A percentile compares a stretch with the other conserved stretches of the same genome.
These are phyloP conservation scores for Xerus inauris DNA, from an alignment of 2,113 vertebrate genomes.

Conservation along the genomic window DNA sequence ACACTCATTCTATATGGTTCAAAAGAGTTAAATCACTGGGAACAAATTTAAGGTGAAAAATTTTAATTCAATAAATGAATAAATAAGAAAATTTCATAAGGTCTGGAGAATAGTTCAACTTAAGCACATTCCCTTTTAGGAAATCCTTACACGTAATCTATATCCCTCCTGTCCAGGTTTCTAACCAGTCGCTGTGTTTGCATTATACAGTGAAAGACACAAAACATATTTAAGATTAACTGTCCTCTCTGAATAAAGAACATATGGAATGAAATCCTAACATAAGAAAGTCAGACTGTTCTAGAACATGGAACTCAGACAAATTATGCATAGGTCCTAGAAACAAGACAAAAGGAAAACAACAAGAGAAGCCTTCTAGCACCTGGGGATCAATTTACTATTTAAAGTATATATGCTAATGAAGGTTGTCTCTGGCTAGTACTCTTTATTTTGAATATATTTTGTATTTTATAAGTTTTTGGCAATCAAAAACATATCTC, in stretches of 20 bases:
- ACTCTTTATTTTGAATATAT: not conserved
- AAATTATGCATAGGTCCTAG: not conserved
- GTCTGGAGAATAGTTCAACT: not conserved
- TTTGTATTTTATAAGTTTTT: not conserved
- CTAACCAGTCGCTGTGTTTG: not conserved
- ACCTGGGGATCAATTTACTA: not conserved
- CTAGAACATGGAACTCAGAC: not conserved
- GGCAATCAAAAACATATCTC: too few species aligned
- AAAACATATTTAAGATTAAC: not conserved
- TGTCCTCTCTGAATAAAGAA: not conserved
- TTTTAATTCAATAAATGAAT: not conserved
- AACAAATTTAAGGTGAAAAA: not conserved
- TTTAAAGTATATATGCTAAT: not conserved
- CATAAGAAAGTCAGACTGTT: not conserved
- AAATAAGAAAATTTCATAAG: conserved; percentile 24
- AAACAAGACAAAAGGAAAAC: not conserved
- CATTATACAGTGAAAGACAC: not conserved
- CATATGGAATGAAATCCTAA: not conserved
- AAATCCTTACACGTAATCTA: not conserved
- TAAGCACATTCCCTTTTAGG: not conserved
- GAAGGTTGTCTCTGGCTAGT: not conserved
- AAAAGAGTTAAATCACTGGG: not conserved
- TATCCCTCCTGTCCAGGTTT: not conserved
- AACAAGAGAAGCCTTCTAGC: not conserved
- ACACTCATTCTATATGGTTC: not conserved